These are phyloP conservation scores for Heliconius hortense DNA, from an alignment of 2,888 invertebrate species.

Conservation along the genomic window DNA sequence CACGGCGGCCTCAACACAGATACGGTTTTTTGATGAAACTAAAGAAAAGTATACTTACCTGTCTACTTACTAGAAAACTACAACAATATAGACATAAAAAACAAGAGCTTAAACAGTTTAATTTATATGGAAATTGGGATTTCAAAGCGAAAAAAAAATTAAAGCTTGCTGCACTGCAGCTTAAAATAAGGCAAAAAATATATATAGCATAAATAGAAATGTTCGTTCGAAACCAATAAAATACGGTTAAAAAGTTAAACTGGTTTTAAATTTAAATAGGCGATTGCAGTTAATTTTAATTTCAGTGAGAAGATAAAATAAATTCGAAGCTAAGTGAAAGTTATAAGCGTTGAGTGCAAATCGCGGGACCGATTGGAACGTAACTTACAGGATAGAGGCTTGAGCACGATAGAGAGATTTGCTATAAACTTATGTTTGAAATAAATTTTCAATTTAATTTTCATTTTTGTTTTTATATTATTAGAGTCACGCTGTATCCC, in stretches of 20 bases:
- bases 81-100: background rate
- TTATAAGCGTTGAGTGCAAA: constrained; percentile 47
- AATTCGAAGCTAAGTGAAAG: constrained; percentile 46
- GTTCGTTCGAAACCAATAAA: constrained; percentile 27
- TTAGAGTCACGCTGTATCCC: background rate
- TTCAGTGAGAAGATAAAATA: constrained; percentile 43
- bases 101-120: background rate
- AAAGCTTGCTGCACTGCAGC: constrained; percentile 1
- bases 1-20: too few relatives aligned
- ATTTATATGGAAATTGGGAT: constrained; percentile 12
- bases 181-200: background rate
- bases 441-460: background rate
- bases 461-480: background rate
- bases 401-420: constrained; percentile 26
- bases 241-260: constrained; percentile 34
- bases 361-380: constrained; percentile 44
- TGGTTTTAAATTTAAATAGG: constrained; percentile 32
- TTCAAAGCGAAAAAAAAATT: constrained; percentile 1
- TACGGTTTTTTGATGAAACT: background rate
- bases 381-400: constrained; percentile 43
- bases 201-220: constrained; percentile 17
- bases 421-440: background rate
- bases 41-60: background rate
- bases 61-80: background rate
- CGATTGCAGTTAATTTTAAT: constrained; percentile 41